Conservation (phyloP, 2,113 vertebrate species). For the Megatriorchis doriae region DNA sequence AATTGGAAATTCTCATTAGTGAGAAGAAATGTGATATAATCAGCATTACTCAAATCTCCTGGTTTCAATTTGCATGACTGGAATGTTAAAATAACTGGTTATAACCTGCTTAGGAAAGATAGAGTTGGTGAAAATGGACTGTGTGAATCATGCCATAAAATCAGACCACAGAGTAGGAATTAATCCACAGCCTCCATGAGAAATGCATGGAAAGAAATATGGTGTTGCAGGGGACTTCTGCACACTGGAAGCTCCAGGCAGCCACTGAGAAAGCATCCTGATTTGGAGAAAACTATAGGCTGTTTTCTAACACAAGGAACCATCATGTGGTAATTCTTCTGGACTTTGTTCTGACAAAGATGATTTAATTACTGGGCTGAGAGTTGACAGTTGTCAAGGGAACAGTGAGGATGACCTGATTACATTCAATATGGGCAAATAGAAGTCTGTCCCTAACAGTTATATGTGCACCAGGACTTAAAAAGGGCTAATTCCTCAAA, state of each 20-base stretch:
- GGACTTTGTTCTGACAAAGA: neutral
- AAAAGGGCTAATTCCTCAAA: neutral
- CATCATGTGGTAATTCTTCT: neutral
- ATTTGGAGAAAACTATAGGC: neutral
- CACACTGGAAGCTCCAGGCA: neutral
- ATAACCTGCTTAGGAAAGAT: constrained; percentile 52
- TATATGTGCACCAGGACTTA: neutral
- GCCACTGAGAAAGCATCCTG: neutral
- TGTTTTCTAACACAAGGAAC: neutral
- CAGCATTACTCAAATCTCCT: constrained; percentile 47
- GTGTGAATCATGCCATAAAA: neutral
- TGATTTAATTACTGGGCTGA: neutral
- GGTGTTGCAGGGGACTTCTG: neutral
- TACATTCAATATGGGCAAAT: neutral
- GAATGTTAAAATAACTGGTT: constrained; percentile 55
- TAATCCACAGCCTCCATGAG: neutral
- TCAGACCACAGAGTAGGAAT: neutral
- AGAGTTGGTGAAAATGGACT: neutral
- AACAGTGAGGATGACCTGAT: neutral
- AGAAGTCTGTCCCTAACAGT: neutral
- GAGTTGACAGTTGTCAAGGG: neutral
- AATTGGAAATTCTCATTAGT: constrained; percentile 56
- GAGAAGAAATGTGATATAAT: constrained; percentile 56
- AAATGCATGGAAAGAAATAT: neutral
- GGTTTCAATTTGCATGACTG: constrained; percentile 14